Evolutionary conservation across 1,140 invertebrate genomes (phyloP), one percentile per base, ranked within the genome.

Genomic region (Apis cerana): DNA sequence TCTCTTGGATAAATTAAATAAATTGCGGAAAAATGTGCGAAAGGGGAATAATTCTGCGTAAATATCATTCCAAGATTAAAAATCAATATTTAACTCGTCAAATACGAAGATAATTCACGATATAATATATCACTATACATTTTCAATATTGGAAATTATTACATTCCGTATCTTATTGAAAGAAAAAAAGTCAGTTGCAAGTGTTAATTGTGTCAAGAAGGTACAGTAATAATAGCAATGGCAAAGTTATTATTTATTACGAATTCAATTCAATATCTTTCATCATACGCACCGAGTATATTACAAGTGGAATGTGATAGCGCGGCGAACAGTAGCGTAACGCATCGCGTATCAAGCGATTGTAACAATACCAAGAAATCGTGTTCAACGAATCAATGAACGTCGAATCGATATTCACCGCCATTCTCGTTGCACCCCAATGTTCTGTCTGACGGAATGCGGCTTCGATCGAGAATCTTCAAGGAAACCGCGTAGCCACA

Each of bases 401-500:
- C 67, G 43, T 59, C 67, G 67, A 71, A 69, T 78, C 75, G 80
- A 78, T 82, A 82, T 78, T 70, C 80, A 70, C 48, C 56, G 52
- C 43, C 33, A 43, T 61, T 74, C 54, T 74, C 62, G 21, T 27
- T 52, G 23, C 17, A 75, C 50, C 21, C 56, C 27, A 56, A 71
- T 54, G 54, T 54, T 62, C 59, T 50, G 10, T 12, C 54, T 13
- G 50, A 59, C 48, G 75, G 79, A 83, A 85, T 59, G 71, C 43
- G 80, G 72, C 81, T 85, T 85, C 82, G 75, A 72, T 78, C n/a
- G 54, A 43, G 62, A 56, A 70, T 84, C 54, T 81, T 78, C 86
- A 89, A 89, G 88, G 88, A 88, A 89, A 86, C 88, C 50, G 59
- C 82, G 85, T 89, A 75, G 68, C 74, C 2, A 54, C 54, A 52